Conservation (phyloP, 2,797 vertebrate species). For the Thripadectes ignobilis region DNA sequence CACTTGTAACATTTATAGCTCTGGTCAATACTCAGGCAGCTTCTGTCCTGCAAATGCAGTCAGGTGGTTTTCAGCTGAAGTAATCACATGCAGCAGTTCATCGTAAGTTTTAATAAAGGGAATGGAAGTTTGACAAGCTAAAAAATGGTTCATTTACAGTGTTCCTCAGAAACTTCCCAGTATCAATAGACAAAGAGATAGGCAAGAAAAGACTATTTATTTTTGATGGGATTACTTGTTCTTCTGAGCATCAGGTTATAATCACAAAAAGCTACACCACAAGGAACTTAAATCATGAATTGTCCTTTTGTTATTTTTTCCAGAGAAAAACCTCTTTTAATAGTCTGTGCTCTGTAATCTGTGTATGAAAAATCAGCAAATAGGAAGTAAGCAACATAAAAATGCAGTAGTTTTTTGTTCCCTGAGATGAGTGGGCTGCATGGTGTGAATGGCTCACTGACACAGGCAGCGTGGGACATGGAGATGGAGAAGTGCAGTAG, state of each 20-base stretch:
- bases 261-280: not conserved
- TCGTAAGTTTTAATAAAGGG: not conserved
- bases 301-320: not conserved
- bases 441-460: not conserved
- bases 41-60: not conserved
- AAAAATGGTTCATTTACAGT: not conserved
- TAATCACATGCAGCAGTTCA: not conserved
- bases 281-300: not conserved
- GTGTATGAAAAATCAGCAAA: not conserved
- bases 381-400: not conserved
- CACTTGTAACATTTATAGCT: not conserved
- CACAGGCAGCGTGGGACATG: too few relatives aligned
- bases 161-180: not conserved
- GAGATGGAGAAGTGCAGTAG: not conserved
- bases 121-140: not conserved
- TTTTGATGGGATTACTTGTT: not conserved
- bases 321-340: not conserved
- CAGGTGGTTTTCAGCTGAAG: not conserved
- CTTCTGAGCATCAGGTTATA: not conserved
- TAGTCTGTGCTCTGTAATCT: not conserved
- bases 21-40: not conserved
- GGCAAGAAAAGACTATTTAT: not conserved
- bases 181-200: not conserved
- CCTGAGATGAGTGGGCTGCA: rapidly evolving
- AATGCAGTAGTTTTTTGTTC: not conserved